Base-by-base conservation (phyloP, 1,140 invertebrate genomes). In the Drosophila ironensis region DNA sequence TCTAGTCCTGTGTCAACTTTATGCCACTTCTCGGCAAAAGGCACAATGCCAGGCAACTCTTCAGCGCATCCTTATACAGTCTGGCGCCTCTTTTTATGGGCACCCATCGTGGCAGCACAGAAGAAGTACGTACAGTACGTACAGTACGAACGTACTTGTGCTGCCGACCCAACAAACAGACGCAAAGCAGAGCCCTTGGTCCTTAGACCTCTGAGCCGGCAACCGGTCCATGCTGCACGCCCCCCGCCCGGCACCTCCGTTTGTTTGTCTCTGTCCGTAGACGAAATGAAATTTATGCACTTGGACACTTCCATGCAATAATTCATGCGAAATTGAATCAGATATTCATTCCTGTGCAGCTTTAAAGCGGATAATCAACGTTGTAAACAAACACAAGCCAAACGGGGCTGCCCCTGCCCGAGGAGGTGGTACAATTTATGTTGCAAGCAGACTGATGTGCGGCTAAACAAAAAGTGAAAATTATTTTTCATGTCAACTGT, bases 251-350 rank as follows among this genome's bases (percentile, higher is more conserved):
- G 38, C 40, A 33, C 25, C 16, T 22, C 53, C 51, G 37, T 67
- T 54, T 53, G 40, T 68, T 41, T 56, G 54, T 53, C 47, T 30
- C 52, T 50, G 52, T 28, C 56, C 47, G 52, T 52, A 73, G 64
- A 84, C 57, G 68, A 82, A 87, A 88, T 87, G 70, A 87, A 87
- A 87, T 87, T 87, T 87, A 87, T 87, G 76, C 82, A 87, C 77
- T 88, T 76, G 82, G 81, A 87, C 81, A 80, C 77, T 87, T 82
- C 61, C 63, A 52, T 71, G 84, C 73, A 82, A 87, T 87, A 87
- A 87, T 87, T 87, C 81, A 87, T 87, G 82, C 75, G 73, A 87
- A 88, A 87, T 84, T 84, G 82, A 87, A 87, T 87, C 81, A 87
- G 81, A 87, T 87, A 87, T 87, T 74, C 82, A 86, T 87, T 72